Conservation (phyloP, 2,888 invertebrate genomes). For the Platerodrilus igneus region DNA sequence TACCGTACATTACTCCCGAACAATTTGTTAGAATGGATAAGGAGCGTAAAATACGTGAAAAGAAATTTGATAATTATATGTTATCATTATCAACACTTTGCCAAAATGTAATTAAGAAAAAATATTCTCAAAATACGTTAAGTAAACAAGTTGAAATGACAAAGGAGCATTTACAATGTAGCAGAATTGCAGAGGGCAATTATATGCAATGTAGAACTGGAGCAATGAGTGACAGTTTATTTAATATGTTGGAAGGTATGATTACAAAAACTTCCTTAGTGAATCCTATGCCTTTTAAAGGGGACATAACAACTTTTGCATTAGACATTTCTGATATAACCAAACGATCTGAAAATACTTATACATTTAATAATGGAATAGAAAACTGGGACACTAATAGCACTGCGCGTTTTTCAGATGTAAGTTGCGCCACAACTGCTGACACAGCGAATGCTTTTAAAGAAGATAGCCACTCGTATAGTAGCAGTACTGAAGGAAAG, state of each 20-base stretch:
- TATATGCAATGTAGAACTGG: slow-evolving; percentile 15
- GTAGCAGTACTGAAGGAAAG: too few species aligned
- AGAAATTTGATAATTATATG: slow-evolving; percentile 35
- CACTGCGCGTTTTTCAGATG: too few species aligned
- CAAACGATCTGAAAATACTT: too few species aligned
- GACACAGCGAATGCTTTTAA: too few species aligned
- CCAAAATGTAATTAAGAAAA: slow-evolving; percentile 31
- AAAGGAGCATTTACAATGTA: slow-evolving; percentile 23
- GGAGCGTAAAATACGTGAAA: slow-evolving; percentile 35
- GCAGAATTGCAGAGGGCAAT: slow-evolving; percentile 16
- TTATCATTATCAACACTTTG: slow-evolving; percentile 39
- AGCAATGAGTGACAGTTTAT: slow-evolving; percentile 29
- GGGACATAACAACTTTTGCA: slow-evolving; percentile 30
- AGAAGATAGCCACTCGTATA: too few species aligned
- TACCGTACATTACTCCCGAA: slow-evolving; percentile 37
- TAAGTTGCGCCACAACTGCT: too few species aligned
- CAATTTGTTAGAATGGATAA: slow-evolving; percentile 41
- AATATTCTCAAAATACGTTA: slow-evolving; percentile 33
- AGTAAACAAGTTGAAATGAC: slow-evolving; percentile 28
- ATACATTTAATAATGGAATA: too few species aligned
- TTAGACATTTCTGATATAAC: slow-evolving; percentile 26
- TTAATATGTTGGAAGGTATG: slow-evolving; percentile 30
- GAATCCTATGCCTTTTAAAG: slow-evolving; percentile 29
- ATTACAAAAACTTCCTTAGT: slow-evolving; percentile 24
- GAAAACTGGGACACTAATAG: too few species aligned